phyloP scores from a whole-genome alignment of 2,888 invertebrate genomes.

The Choristoneura rosaceana region DNA sequence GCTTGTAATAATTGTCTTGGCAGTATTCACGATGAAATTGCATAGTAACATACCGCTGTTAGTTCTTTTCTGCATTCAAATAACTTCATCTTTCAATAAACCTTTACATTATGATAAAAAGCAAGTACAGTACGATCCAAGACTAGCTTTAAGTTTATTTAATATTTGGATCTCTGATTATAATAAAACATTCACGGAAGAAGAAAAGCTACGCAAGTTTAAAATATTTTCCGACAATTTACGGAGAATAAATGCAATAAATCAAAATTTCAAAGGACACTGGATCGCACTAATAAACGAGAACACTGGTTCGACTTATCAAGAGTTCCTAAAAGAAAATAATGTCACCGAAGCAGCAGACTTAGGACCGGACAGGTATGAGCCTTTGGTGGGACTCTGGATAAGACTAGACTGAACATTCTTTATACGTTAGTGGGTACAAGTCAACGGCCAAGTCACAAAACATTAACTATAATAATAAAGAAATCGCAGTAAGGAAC shows the following conservation, averaged over 20 bases:
- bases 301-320: conserved; percentile 10
- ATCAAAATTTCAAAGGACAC: conserved; percentile 4
- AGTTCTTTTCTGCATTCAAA: not conserved
- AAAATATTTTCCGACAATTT: conserved; percentile 28
- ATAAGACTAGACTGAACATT: no score
- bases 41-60: not conserved
- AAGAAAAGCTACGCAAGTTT: not conserved
- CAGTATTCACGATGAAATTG: not conserved
- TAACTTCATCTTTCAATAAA: not conserved
- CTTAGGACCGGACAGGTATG: not conserved
- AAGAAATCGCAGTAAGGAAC: no score
- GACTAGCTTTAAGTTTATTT: conserved; percentile 3
- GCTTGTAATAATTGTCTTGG: not conserved
- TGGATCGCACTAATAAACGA: conserved; percentile 24
- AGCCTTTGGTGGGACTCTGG: no score
- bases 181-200: conserved; percentile 8
- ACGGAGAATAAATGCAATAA: conserved; percentile 31
- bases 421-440: no score
- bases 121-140: conserved; percentile 12
- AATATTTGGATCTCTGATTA: conserved; percentile 3
- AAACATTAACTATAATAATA: no score
- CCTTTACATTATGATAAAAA: not conserved
- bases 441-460: no score
- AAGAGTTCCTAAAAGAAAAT: conserved; percentile 9
- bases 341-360: not conserved